Conservation (phyloP, 2,888 invertebrate species). For the Alviniconcha strummeri region DNA sequence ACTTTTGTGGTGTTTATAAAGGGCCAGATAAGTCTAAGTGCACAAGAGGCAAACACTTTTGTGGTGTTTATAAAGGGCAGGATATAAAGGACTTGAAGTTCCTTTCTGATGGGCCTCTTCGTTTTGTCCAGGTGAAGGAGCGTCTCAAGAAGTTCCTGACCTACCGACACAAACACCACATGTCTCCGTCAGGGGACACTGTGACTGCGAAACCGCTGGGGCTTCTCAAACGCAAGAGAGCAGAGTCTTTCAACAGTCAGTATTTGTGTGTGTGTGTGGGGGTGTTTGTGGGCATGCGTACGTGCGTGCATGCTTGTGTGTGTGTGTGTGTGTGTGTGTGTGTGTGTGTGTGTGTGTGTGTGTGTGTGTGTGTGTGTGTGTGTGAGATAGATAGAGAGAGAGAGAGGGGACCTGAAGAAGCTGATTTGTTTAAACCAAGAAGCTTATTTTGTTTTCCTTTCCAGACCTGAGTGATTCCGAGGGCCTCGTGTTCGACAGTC, state of each 20-base stretch:
- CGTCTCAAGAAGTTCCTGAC: constrained; percentile 22
- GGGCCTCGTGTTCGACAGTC: constrained; percentile 54
- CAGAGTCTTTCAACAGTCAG: constrained; percentile 16
- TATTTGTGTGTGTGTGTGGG: not conserved
- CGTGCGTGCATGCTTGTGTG: not conserved
- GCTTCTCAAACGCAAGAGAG: constrained; percentile 27
- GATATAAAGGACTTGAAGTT: no score
- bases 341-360: no score
- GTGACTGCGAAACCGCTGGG: not conserved
- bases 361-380: no score
- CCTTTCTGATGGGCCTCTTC: not conserved
- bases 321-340: no score
- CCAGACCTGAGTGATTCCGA: constrained; percentile 48
- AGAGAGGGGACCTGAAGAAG: no score
- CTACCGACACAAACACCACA: constrained; percentile 26
- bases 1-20: no score
- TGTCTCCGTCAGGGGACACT: constrained; percentile 2
- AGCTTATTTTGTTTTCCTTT: not conserved
- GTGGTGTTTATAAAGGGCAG: no score
- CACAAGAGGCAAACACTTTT: no score
- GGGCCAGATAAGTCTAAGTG: no score
- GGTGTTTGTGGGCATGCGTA: not conserved
- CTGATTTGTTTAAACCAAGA: no score
- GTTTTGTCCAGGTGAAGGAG: constrained; percentile 12
- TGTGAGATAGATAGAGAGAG: no score